Evolutionary conservation across 2,113 vertebrate species (phyloP), one percentile per base, ranked within the genome.

Genomic region (Sander lucioperca): DNA sequence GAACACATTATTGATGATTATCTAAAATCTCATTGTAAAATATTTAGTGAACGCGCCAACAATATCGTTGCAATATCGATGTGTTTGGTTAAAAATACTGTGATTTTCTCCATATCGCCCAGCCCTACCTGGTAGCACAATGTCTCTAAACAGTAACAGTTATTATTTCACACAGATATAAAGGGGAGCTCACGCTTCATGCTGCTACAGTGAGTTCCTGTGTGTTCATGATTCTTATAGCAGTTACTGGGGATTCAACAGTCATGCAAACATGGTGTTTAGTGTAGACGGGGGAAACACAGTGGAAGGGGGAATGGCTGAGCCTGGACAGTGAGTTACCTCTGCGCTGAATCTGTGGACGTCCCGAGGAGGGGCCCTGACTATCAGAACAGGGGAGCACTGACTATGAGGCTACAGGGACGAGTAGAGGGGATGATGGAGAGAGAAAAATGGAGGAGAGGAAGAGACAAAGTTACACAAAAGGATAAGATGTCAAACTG

Each of bases 271-370:
- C 21, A 45, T 39, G 14, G 16, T 18, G 65, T 57, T 85, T 12
- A 73, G 64, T 64, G 4, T 11, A 1, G 25, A 50, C 77, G 56
- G 23, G 71, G 25, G 50, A 79, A 47, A 51, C 43, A 53, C 5
- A 70, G 48, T 21, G 69, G 64, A 10, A 21, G 21, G 47, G 64
- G 43, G 77, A 47, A 23, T 15, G 51, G 16, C 43, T 63, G 11
- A 57, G 78, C 27, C 45, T 71, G 5, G 23, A 43, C 74, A 51
- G 48, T 5, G 33, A 19, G 82, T 95, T 98, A 98, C 97, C 97
- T 97, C 95, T 80, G 93, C 15, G 94, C 96, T 96, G 96, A 97
- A 97, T 96, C 97, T 96, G 97, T 98, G 97, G 95, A 95, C 95
- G 84, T 96, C 94, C 62, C 95, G 96, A 94, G 88, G 83, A 75